phyloP scores from a whole-genome alignment of 2,888 invertebrate genomes.

The Ichneumoninae sp. region DNA sequence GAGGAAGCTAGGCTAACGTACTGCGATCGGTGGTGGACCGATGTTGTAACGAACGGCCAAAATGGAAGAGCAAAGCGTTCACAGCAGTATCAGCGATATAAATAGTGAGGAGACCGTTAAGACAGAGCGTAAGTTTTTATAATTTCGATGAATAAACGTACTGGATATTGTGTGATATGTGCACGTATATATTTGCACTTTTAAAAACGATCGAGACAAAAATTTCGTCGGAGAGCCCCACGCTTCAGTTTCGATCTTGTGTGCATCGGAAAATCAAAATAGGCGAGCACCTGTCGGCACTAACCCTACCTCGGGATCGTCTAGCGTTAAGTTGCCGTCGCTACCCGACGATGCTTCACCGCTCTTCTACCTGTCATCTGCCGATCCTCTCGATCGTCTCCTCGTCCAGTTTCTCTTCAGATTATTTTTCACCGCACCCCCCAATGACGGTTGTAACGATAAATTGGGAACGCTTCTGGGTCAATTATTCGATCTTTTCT shows the following conservation, averaged over 20 bases:
- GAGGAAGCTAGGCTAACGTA: constrained; percentile 41
- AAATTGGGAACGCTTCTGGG: constrained; percentile 31
- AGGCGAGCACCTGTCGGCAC: constrained; percentile 68
- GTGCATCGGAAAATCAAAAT: constrained; percentile 59
- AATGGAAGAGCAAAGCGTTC: constrained; percentile 84
- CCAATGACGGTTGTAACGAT: neutral
- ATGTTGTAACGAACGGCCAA: constrained; percentile 82
- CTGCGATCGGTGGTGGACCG: constrained; percentile 69
- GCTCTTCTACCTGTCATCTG: constrained; percentile 23
- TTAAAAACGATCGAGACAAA: neutral
- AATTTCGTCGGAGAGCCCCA: neutral
- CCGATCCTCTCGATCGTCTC: constrained; percentile 8
- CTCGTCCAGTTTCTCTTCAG: neutral
- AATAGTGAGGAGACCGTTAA: constrained; percentile 83
- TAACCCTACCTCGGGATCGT: constrained; percentile 71
- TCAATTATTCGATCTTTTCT: neutral
- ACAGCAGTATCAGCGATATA: constrained; percentile 84
- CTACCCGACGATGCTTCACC: neutral
- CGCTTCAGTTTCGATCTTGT: neutral
- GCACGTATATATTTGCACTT: constrained; percentile 2
- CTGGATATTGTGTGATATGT: neutral
- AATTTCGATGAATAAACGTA: neutral
- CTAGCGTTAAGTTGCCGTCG: neutral
- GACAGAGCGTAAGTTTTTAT: constrained; percentile 80
- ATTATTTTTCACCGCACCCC: constrained; percentile 12